Evolutionary conservation across 2,888 invertebrate genomes (phyloP), one percentile per base, ranked within the genome.

Genomic region (Trypoxylon attenuatum): DNA sequence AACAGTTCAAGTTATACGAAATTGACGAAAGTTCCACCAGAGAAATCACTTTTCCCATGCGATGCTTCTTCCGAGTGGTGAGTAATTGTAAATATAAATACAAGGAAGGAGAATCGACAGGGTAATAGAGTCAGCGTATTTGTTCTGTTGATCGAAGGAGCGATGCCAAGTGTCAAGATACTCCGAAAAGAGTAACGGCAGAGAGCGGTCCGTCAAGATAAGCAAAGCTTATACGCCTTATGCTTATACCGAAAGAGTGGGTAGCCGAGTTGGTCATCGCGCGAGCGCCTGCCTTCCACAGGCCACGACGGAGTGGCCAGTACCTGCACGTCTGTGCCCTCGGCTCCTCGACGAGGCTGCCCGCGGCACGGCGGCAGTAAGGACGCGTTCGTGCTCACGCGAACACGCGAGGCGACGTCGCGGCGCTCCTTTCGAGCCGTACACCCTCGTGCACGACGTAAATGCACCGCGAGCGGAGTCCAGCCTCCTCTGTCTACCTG

Each of bases 371-470:
- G 75, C 79, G 76, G 55, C 84, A 85, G 85, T 85, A 81, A 82
- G 83, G 77, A 84, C 82, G 84, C 84, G 84, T 78, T 82, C 84
- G 84, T 82, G 84, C 80, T 82, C 79, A 80, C 79, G 85, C 76
- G 76, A 84, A 83, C 82, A 84, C 80, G 82, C 73, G 73, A 55
- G 58, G 38, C 55, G 71, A 68, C 66, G 54, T 52, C 46, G 68
- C 51, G 61, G 56, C 57, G 47, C 47, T 43, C 43, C 47, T 38
- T 51, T 51, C 50, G 60, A 49, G 65, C 51, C 65, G 65, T 2
- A 23, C 65, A 56, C 49, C 57, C 16, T 19, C 51, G 22, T 10
- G 16, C 29, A 18, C 67, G 38, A 25, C 63, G 67, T 73, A 69
- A 73, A 73, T 72, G 72, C 61, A 56, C 56, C 70, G 63, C 50